Conservation (phyloP, 2,113 vertebrate species). For the western clawed frog (Xenopus tropicalis) region DNA sequence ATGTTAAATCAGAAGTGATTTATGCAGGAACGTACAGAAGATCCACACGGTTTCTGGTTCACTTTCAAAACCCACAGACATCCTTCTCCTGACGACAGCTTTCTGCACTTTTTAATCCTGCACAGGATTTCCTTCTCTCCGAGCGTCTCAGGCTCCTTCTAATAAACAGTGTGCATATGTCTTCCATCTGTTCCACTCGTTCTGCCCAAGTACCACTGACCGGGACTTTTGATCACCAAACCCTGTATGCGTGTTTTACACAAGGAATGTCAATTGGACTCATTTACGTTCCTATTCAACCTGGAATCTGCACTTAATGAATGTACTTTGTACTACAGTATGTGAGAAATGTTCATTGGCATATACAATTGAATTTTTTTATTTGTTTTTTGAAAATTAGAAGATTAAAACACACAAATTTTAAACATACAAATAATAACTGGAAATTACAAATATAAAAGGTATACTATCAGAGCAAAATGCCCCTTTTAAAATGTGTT, state of each 20-base stretch:
- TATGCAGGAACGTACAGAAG: slow-evolving; percentile 49
- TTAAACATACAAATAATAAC: no score
- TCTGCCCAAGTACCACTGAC: slow-evolving; percentile 51
- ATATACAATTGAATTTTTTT: not conserved
- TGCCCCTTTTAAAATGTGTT: no score
- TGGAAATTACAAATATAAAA: no score
- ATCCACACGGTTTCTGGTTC: slow-evolving; percentile 56
- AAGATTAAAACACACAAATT: no score
- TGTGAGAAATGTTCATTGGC: slow-evolving; percentile 21
- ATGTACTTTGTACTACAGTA: slow-evolving; percentile 25
- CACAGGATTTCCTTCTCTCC: slow-evolving; percentile 77
- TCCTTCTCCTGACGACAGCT: slow-evolving; percentile 61
- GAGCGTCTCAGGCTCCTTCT: slow-evolving; percentile 64
- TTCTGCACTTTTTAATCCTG: slow-evolving; percentile 54
- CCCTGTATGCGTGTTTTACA: not conserved
- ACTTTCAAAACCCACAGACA: slow-evolving; percentile 58
- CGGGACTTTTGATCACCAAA: slow-evolving; percentile 65
- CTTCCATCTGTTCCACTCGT: slow-evolving; percentile 60
- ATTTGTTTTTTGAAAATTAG: no score
- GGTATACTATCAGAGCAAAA: no score
- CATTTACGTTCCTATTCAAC: no score
- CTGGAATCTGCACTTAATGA: slow-evolving; percentile 24
- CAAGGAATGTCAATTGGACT: no score
- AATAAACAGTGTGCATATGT: slow-evolving; percentile 70
- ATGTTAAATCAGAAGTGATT: no score